Conservation (phyloP, 1,140 invertebrate genomes). For the Popillia japonica region DNA sequence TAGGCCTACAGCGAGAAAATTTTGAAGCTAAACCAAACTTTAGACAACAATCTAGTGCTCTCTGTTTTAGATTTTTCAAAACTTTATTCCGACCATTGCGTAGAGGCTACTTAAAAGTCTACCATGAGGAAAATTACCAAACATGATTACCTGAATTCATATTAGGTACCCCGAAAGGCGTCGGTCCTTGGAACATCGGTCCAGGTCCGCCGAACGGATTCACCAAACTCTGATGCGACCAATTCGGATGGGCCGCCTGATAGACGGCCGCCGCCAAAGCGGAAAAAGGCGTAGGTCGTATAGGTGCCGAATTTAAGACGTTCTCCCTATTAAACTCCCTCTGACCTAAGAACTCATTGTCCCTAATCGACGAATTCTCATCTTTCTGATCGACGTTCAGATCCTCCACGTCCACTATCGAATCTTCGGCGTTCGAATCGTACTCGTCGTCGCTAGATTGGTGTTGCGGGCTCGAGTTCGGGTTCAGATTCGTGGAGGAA, state of each 20-base stretch:
- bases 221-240: slow-evolving; percentile 68
- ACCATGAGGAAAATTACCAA: not conserved
- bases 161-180: slow-evolving; percentile 67
- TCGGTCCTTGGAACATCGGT: slow-evolving; percentile 65
- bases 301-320: slow-evolving; percentile 63
- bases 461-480: slow-evolving; percentile 59
- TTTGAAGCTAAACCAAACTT: too few relatives aligned
- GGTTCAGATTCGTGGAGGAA: slow-evolving; percentile 48
- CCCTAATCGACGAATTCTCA: slow-evolving; percentile 45
- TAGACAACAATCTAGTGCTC: too few relatives aligned
- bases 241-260: slow-evolving; percentile 59
- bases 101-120: too few relatives aligned
- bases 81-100: too few relatives aligned
- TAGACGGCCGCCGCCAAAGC: slow-evolving; percentile 69
- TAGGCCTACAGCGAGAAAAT: too few relatives aligned
- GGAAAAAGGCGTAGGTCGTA: slow-evolving; percentile 72
- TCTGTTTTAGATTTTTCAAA: too few relatives aligned
- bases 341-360: slow-evolving; percentile 47
- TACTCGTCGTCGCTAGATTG: slow-evolving; percentile 70
- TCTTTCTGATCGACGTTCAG: slow-evolving; percentile 64
- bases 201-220: slow-evolving; percentile 62
- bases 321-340: slow-evolving; percentile 52
- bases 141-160: slow-evolving; percentile 64
- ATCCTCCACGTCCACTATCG: slow-evolving; percentile 74
- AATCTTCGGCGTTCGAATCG: slow-evolving; percentile 72